Evolutionary conservation across 2,888 invertebrate species (phyloP), one percentile per base, ranked within the genome.

Genomic region (Miltochrista miniata): DNA sequence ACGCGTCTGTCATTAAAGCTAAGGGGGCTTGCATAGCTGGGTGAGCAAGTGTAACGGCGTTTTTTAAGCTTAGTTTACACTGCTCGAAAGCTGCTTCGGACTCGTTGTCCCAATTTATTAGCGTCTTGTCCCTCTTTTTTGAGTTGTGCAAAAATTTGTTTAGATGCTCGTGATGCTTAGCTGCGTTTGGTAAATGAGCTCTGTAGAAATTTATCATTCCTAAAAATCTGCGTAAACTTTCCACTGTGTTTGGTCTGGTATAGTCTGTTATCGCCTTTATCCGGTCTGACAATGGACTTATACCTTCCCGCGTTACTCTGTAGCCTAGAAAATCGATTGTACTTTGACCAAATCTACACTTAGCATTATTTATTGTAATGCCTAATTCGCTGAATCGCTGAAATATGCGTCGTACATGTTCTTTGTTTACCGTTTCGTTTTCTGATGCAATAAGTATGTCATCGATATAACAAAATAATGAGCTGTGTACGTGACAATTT

Each of bases 281-380:
- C 13, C 29, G 36, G 1, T 10, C 12, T 29, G 36, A 14, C 36
- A 36, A 10, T 11, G 45, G 45, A 11, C 24, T 45, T 2, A 45
- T 45, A 5, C 45, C 45, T 7, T 14, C 12, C 29, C 29, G n/a
- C 12, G 18, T 24, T 3, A 44, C 24, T 44, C 18, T 2, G n/a
- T 44, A 44, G 24, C 44, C 44, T 35, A 44, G 24, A 8, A 44
- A 44, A 18, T 44, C 44, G 18, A 44, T 15, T 12, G 12, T 35
- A 35, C 35, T 35, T 10, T 18, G 24, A 1, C 29, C 29, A 12
- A 45, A 45, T 1, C 29, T 36, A 24, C 36, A 45, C 29, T 45
- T 45, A 12, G 18, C 44, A 12, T 35, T 18, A n/a, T 44, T 44
- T 18, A 44, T 35, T 34, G 34, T 15, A 15, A 44, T 24, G 7